Percentiles rank a stretch among this genome's conserved stretches.
Evolutionary conservation across 2,797 vertebrate species (phyloP).

Genomic region (Danio tinwini): DNA sequence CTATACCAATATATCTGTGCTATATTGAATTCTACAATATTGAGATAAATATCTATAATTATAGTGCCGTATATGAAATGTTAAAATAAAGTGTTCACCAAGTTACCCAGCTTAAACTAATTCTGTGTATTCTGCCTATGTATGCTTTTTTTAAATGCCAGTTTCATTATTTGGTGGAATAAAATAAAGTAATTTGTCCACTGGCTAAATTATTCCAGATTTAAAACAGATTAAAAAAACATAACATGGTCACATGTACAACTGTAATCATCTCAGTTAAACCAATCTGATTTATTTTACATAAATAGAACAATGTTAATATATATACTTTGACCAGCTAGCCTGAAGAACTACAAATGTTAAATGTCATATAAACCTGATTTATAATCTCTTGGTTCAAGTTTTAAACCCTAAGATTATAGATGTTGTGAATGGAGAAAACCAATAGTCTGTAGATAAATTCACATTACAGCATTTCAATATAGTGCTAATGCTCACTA

Average conservation of each 20-base stretch:
- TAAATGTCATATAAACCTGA: neutral
- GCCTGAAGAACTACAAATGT: neutral
- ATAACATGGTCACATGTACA: neutral
- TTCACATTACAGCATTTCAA: neutral
- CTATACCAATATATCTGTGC: no score
- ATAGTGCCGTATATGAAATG: neutral
- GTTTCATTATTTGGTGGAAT: neutral
- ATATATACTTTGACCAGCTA: no score
- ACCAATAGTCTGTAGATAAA: neutral
- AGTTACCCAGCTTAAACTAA: neutral
- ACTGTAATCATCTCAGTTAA: neutral
- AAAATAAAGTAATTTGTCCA: neutral
- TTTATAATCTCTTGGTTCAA: slow-evolving; percentile 14
- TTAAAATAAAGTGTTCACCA: neutral
- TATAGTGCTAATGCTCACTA: neutral
- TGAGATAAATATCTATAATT: neutral
- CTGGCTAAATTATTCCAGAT: neutral
- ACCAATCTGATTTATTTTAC: no score
- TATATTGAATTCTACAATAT: neutral
- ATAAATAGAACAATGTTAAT: no score
- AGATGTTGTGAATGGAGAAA: neutral
- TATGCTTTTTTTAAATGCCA: neutral
- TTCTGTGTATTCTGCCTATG: neutral
- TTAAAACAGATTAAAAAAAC: neutral
- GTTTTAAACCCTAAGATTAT: neutral